Percentiles rank a stretch among this genome's conserved stretches.
Evolutionary conservation across 53 echinoderm and acorn worm species (phyloP).

Genomic region (Stichopus horrens): DNA sequence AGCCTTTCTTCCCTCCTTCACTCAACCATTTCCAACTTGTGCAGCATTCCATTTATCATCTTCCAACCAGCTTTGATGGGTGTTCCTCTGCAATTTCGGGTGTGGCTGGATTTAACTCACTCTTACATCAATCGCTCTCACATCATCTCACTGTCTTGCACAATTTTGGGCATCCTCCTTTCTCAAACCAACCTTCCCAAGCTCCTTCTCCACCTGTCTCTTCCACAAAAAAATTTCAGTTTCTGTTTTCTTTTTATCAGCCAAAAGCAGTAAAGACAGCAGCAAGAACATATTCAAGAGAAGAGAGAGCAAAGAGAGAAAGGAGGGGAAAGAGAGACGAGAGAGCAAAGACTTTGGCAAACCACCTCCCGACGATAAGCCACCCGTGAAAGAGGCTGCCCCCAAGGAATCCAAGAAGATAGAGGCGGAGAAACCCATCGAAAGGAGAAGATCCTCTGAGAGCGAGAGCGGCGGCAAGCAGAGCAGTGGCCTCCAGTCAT

Average conservation of each 20-base stretch:
- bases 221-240: too few relatives aligned
- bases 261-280: slow-evolving; percentile 43
- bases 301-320: slow-evolving; percentile 31
- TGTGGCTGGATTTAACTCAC: too few relatives aligned
- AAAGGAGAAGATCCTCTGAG: not conserved
- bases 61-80: too few relatives aligned
- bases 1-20: too few relatives aligned
- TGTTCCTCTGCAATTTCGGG: too few relatives aligned
- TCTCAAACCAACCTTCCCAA: too few relatives aligned
- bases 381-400: slow-evolving; percentile 6
- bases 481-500: not conserved
- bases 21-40: too few relatives aligned
- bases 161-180: too few relatives aligned
- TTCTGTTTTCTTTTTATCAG: not conserved
- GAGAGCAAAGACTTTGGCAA: slow-evolving; percentile 32
- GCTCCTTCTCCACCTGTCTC: too few relatives aligned
- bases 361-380: not conserved
- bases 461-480: slow-evolving; percentile 6
- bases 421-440: slow-evolving; percentile 36
- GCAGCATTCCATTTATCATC: too few relatives aligned
- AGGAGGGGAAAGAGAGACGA: slow-evolving; percentile 6
- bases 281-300: not conserved
- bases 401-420: slow-evolving; percentile 30
- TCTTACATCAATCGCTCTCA: too few relatives aligned
- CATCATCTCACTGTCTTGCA: too few relatives aligned